These are phyloP conservation scores for Crypturellus tataupa DNA, from an alignment of 2,797 vertebrate species.

Conservation along the genomic window DNA sequence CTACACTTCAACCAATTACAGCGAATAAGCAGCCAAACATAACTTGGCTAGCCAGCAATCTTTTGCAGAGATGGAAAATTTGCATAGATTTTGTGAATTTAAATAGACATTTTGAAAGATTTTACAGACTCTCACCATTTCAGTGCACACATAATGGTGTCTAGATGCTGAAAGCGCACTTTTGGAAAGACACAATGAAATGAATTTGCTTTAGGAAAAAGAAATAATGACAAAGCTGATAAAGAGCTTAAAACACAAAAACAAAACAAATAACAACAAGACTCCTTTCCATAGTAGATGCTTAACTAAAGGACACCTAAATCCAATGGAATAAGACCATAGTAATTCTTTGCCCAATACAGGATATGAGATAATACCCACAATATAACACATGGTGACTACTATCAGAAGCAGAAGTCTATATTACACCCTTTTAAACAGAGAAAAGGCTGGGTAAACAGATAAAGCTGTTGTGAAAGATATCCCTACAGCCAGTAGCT, in stretches of 20 bases:
- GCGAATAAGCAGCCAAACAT: neutral
- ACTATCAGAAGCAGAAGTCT: neutral
- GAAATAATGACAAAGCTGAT: neutral
- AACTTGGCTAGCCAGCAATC: neutral
- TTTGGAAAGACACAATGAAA: neutral
- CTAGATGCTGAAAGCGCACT: neutral
- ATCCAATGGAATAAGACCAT: neutral
- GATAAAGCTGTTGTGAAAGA: neutral
- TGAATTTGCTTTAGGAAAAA: neutral
- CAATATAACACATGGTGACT: neutral
- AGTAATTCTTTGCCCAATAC: neutral
- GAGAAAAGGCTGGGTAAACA: neutral
- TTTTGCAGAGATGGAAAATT: neutral
- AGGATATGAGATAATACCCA: neutral
- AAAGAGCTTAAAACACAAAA: neutral
- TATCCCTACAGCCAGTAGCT: neutral
- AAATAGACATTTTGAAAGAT: neutral
- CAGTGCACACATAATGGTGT: neutral
- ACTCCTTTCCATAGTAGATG: fast-evolving
- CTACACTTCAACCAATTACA: neutral
- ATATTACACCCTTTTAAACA: neutral
- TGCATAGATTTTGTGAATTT: neutral
- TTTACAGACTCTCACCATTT: neutral
- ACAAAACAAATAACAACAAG: neutral
- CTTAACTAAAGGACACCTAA: neutral